Evolutionary conservation across 2,113 vertebrate genomes (phyloP).

Genomic region (Xerus inauris): DNA sequence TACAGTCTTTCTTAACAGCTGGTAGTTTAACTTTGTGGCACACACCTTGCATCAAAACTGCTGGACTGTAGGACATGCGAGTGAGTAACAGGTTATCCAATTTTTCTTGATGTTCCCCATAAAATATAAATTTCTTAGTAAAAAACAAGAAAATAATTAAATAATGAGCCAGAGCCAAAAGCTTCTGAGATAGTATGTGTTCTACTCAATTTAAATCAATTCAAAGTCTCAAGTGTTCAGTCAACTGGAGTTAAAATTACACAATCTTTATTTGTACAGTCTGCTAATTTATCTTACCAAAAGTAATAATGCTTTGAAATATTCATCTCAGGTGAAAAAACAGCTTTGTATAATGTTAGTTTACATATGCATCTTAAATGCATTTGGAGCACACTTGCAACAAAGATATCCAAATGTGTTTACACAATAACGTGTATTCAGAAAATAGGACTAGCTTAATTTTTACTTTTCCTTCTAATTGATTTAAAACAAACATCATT

Average conservation of each 20-base stretch:
- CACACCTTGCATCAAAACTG: background rate
- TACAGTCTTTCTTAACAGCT: background rate
- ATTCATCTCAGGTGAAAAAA: conserved; percentile 5
- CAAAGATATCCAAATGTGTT: conserved; percentile 28
- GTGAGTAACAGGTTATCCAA: background rate
- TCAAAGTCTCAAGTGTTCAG: conserved; percentile 16
- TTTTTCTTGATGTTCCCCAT: background rate
- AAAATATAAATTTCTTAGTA: conserved; percentile 16
- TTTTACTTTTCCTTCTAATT: background rate
- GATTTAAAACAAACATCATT: conserved; percentile 10
- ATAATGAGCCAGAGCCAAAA: background rate
- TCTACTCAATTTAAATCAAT: conserved; percentile 9
- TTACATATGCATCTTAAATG: background rate
- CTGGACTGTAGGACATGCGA: background rate
- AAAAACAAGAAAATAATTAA: background rate
- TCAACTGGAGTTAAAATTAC: background rate
- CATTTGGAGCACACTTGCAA: background rate
- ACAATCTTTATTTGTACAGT: background rate
- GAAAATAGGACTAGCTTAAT: conserved; percentile 11
- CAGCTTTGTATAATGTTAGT: background rate
- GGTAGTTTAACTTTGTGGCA: background rate
- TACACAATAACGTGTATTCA: background rate
- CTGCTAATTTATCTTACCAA: background rate
- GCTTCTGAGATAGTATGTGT: background rate
- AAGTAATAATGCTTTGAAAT: conserved; percentile 40